Evolutionary conservation across 2,888 invertebrate species (phyloP).

Genomic region (Drosophila formosana): DNA sequence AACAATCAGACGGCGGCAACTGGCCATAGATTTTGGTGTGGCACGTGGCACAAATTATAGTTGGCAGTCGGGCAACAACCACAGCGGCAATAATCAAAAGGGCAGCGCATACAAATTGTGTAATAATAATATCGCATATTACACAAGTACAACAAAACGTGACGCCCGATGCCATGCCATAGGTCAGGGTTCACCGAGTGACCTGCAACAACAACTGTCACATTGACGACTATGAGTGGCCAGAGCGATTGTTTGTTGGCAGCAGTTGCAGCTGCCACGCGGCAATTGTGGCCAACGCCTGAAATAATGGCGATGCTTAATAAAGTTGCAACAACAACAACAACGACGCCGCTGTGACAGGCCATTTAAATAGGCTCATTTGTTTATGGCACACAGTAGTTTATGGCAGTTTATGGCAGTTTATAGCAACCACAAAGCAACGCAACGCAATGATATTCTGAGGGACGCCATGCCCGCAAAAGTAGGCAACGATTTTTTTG

Average conservation of each 20-base stretch:
- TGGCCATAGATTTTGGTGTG: constrained; percentile 56
- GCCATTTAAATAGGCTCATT: constrained; percentile 6
- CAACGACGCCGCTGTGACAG: background rate
- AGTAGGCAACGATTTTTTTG: background rate
- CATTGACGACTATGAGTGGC: constrained; percentile 23
- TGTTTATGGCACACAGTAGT: background rate
- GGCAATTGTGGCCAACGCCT: constrained; percentile 21
- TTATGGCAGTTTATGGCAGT: background rate
- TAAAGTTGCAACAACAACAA: constrained; percentile 43
- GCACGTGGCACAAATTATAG: constrained; percentile 75
- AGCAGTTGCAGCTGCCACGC: constrained; percentile 49
- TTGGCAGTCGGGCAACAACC: constrained; percentile 44
- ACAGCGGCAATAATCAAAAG: constrained; percentile 17
- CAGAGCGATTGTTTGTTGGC: constrained; percentile 14
- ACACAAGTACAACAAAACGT: constrained; percentile 61
- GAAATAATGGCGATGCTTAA: constrained; percentile 45
- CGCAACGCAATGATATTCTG: background rate
- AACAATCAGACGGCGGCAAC: constrained; percentile 24
- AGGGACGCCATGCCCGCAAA: background rate
- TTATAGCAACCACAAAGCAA: background rate
- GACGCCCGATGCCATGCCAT: constrained; percentile 53
- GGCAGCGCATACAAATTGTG: constrained; percentile 64
- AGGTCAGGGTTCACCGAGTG: constrained; percentile 36
- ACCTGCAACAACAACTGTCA: constrained; percentile 11
- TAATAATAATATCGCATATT: constrained; percentile 70